Conservation (phyloP, 1,140 invertebrate species). For the Aphidius ervi region DNA sequence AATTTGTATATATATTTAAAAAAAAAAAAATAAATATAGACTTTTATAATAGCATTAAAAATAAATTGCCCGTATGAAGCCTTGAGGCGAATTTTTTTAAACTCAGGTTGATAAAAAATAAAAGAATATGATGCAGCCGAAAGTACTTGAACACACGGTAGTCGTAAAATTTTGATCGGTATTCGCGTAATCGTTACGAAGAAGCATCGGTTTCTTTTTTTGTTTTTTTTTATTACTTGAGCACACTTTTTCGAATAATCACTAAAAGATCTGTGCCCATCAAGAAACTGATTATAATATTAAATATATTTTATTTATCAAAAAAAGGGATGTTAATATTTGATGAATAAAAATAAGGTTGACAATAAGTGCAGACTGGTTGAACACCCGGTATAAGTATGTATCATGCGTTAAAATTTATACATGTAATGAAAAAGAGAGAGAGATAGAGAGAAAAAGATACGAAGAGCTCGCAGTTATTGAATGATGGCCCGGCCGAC, state of each 20-base stretch:
- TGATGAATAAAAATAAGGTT: not conserved
- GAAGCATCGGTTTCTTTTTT: conserved; percentile 16
- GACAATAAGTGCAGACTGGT: not conserved
- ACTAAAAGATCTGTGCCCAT: too few relatives aligned
- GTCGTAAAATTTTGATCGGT: conserved; percentile 15
- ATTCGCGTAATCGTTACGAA: conserved; percentile 25
- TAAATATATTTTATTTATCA: not conserved
- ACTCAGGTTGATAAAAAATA: too few relatives aligned
- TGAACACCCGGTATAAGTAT: conserved; percentile 33
- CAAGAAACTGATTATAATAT: too few relatives aligned
- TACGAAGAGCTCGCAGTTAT: conserved; percentile 40
- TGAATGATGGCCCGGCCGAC: conserved; percentile 52
- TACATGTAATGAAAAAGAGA: not conserved
- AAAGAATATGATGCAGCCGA: not conserved
- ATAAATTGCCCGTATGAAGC: too few relatives aligned
- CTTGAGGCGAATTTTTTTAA: too few relatives aligned
- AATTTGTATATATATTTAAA: too few relatives aligned
- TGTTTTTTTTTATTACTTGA: not conserved
- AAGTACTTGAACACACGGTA: conserved; percentile 11
- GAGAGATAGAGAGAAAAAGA: conserved; percentile 22
- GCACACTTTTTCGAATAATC: too few relatives aligned
- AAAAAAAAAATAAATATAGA: too few relatives aligned
- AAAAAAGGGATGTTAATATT: not conserved
- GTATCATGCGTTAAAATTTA: not conserved
- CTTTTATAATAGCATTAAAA: too few relatives aligned